Percentiles rank a stretch among this genome's conserved stretches.
These are phyloP conservation scores for Proctacanthus coquilletti DNA, from an alignment of 1,140 invertebrate species.

Conservation along the genomic window DNA sequence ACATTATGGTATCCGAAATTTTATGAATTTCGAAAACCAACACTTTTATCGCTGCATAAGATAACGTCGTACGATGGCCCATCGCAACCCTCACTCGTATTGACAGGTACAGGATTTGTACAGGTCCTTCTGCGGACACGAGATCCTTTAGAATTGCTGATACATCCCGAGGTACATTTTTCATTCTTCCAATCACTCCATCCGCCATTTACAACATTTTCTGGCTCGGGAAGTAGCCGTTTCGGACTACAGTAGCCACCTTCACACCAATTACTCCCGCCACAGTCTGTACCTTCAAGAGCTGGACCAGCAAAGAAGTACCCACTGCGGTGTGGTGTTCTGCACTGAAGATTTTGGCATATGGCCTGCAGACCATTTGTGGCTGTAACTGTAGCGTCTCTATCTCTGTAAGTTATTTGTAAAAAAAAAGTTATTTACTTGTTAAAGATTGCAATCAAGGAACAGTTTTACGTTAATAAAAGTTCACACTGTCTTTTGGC, in stretches of 20 bases:
- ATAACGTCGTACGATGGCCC: conserved; percentile 43
- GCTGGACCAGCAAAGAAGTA: conserved; percentile 63
- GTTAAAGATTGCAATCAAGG: background rate
- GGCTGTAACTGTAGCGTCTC: conserved; percentile 36
- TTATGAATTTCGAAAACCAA: conserved; percentile 15
- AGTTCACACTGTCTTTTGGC: conserved; percentile 55
- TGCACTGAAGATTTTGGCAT: conserved; percentile 53
- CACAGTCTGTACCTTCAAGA: conserved; percentile 57
- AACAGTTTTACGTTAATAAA: conserved; percentile 17
- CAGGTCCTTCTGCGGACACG: conserved; percentile 38
- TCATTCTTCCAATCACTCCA: conserved; percentile 48
- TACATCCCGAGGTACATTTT: conserved; percentile 49
- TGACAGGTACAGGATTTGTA: conserved; percentile 34
- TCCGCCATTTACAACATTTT: conserved; percentile 31
- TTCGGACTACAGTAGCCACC: conserved; percentile 41
- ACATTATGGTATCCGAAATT: background rate
- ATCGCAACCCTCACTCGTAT: conserved; percentile 40
- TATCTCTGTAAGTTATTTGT: conserved; percentile 38
- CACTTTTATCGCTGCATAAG: conserved; percentile 47
- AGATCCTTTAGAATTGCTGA: conserved; percentile 40
- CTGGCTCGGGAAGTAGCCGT: conserved; percentile 11
- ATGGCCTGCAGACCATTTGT: conserved; percentile 25
- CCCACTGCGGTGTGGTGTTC: conserved; percentile 51
- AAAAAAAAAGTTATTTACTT: background rate
- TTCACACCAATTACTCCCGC: conserved; percentile 39